These are phyloP conservation scores for Drosophila rhopaloa DNA, from an alignment of 1,140 invertebrate genomes.

Conservation along the genomic window DNA sequence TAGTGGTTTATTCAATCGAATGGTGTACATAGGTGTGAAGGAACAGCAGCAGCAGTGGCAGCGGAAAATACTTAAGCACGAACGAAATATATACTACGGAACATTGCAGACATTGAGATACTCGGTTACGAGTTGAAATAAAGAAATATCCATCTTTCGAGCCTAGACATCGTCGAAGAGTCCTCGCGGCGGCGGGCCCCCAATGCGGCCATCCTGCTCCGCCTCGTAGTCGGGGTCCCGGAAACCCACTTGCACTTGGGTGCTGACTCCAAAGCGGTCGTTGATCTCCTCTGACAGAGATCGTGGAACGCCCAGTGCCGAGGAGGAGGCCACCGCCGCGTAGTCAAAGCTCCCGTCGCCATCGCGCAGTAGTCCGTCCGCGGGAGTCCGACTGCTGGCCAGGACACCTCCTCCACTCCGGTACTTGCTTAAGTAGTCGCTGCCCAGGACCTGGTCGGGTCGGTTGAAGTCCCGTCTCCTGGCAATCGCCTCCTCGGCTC, in stretches of 20 bases:
- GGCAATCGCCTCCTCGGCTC: constrained; percentile 91
- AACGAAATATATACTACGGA: constrained; percentile 53
- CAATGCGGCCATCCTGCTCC: constrained; percentile 84
- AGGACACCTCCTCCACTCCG: constrained; percentile 84
- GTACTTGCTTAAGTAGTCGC: constrained; percentile 84
- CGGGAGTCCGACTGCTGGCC: constrained; percentile 54
- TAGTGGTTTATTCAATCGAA: constrained; percentile 50
- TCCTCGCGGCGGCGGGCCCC: constrained; percentile 89
- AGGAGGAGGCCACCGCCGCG: constrained; percentile 65
- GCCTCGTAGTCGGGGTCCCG: constrained; percentile 84
- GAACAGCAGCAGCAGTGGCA: constrained; percentile 61
- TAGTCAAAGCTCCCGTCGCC: constrained; percentile 73
- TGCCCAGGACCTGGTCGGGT: constrained; percentile 86
- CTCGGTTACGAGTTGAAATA: constrained; percentile 30
- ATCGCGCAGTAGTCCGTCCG: constrained; percentile 82
- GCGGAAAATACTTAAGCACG: constrained; percentile 34
- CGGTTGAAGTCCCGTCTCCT: constrained; percentile 89
- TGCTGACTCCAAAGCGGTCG: constrained; percentile 87
- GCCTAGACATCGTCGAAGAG: constrained; percentile 93
- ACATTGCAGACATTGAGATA: constrained; percentile 52
- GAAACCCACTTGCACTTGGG: constrained; percentile 84
- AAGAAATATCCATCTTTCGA: constrained; percentile 20
- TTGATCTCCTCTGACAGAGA: constrained; percentile 87
- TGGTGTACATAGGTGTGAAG: constrained; percentile 56
- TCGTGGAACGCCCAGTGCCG: constrained; percentile 72